phyloP scores from a whole-genome alignment of 1,140 invertebrate genomes.

The Brachionus sp. region DNA sequence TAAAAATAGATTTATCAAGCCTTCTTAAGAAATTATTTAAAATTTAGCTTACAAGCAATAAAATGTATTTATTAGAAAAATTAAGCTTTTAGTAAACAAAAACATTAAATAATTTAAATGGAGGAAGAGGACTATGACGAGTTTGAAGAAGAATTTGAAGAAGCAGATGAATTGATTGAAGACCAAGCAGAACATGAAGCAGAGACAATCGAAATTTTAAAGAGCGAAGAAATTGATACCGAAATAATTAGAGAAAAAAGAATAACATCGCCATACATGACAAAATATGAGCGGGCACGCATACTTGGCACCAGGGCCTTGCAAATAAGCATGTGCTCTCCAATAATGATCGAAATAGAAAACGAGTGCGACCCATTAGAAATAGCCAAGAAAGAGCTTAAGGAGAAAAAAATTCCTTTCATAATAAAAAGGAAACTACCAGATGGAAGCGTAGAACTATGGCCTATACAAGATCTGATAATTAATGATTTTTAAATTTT shows the following conservation, averaged over 20 bases:
- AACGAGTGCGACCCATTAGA: conserved; percentile 97
- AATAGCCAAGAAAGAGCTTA: conserved; percentile 97
- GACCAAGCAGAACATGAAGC: conserved; percentile 46
- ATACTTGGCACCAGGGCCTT: conserved; percentile 91
- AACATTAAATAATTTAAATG: not conserved
- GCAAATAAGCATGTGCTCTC: conserved; percentile 99
- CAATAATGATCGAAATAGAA: conserved; percentile 98
- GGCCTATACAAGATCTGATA: conserved; percentile 96
- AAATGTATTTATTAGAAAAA: not conserved
- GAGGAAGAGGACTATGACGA: conserved; percentile 54
- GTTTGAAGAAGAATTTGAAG: conserved; percentile 52
- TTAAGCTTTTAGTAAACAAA: not conserved
- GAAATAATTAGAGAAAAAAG: conserved; percentile 56
- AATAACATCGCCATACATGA: conserved; percentile 75
- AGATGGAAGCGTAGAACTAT: conserved; percentile 98
- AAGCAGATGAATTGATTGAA: conserved; percentile 50
- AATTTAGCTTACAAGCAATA: not conserved
- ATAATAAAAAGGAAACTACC: conserved; percentile 94
- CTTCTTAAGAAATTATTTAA: not conserved
- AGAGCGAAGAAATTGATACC: not conserved
- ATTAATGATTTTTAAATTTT: conserved; percentile 71
- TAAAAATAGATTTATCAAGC: too few relatives aligned
- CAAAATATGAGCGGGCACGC: conserved; percentile 91
- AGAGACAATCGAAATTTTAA: conserved; percentile 52
- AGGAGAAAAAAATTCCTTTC: conserved; percentile 88